These are phyloP conservation scores for Grammomys dolichurus DNA, from an alignment of 2,113 vertebrate genomes.

Conservation along the genomic window DNA sequence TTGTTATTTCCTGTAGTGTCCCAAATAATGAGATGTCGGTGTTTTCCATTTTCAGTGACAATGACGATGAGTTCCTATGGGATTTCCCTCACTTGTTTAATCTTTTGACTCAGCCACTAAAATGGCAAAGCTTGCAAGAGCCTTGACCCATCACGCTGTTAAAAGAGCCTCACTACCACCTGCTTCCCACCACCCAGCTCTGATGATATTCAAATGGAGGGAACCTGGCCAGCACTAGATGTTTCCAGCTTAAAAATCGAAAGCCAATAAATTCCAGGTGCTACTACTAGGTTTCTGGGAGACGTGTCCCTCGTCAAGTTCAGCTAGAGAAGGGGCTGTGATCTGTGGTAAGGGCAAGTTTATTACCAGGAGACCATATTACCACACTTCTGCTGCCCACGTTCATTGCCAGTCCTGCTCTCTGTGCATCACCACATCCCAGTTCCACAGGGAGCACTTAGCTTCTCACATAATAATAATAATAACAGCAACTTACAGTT, in stretches of 20 bases:
- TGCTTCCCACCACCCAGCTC: conserved; percentile 18
- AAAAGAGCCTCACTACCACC: not conserved
- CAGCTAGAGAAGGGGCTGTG: conserved; percentile 82
- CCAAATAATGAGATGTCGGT: not conserved
- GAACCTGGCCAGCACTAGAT: conserved; percentile 52
- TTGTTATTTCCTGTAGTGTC: not conserved
- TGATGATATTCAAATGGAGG: conserved; percentile 31
- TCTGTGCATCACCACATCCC: conserved; percentile 77
- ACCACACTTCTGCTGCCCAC: conserved; percentile 77
- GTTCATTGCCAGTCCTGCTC: conserved; percentile 81
- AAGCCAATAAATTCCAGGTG: conserved; percentile 73
- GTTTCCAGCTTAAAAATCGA: conserved; percentile 72
- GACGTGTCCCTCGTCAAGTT: conserved; percentile 81
- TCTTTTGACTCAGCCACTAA: conserved; percentile 25
- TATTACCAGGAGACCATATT: conserved; percentile 83
- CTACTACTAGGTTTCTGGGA: conserved; percentile 73
- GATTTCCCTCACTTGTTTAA: not conserved
- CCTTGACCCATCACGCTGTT: not conserved
- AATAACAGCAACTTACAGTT: conserved; percentile 83
- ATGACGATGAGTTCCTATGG: not conserved
- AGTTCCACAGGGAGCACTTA: conserved; percentile 83
- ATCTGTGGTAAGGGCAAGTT: conserved; percentile 86
- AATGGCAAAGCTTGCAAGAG: not conserved
- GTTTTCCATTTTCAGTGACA: conserved; percentile 6
- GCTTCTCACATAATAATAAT: conserved; percentile 83